Percentiles rank a stretch among this genome's conserved stretches.
phyloP scores from a whole-genome alignment of 2,797 vertebrate genomes.

The Acestrorhynchus altus region DNA sequence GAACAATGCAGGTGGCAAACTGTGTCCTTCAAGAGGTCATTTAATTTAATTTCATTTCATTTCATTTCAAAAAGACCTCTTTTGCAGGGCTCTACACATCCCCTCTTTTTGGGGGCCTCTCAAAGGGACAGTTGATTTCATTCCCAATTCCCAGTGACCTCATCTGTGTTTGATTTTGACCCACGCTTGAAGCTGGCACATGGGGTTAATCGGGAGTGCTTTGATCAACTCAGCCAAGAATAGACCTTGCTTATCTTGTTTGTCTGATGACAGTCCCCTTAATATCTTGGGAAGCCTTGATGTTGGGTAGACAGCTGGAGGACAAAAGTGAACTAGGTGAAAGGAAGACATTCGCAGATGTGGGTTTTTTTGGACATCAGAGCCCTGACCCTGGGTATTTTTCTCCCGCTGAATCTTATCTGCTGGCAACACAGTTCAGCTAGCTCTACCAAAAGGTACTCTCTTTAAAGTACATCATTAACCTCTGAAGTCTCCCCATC shows the following conservation, averaged over 20 bases:
- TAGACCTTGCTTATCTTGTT: slow-evolving; percentile 82
- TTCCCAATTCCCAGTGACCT: slow-evolving; percentile 69
- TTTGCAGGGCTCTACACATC: slow-evolving; percentile 24
- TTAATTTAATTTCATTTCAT: too few relatives aligned
- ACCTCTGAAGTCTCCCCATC: not conserved
- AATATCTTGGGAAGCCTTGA: slow-evolving; percentile 75
- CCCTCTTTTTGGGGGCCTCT: slow-evolving; percentile 55
- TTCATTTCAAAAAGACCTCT: not conserved
- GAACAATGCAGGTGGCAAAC: too few relatives aligned
- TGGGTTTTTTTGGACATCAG: slow-evolving; percentile 69
- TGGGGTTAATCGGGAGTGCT: slow-evolving; percentile 72
- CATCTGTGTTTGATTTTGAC: slow-evolving; percentile 79
- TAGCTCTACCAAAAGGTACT: slow-evolving; percentile 41
- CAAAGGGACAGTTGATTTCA: slow-evolving; percentile 65
- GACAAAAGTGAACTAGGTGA: slow-evolving; percentile 69
- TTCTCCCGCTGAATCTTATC: slow-evolving; percentile 68
- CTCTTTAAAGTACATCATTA: slow-evolving; percentile 24
- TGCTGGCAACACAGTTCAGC: slow-evolving; percentile 66
- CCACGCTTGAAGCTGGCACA: slow-evolving; percentile 73
- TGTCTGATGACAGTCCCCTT: slow-evolving; percentile 80
- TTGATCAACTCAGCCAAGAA: slow-evolving; percentile 80
- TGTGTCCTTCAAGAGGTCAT: too few relatives aligned
- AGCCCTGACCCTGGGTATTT: slow-evolving; percentile 66
- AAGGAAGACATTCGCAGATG: slow-evolving; percentile 78
- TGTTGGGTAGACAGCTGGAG: slow-evolving; percentile 73